These are phyloP conservation scores for Dermatophagoides farinae DNA, from an alignment of 1,140 invertebrate species.

Conservation along the genomic window DNA sequence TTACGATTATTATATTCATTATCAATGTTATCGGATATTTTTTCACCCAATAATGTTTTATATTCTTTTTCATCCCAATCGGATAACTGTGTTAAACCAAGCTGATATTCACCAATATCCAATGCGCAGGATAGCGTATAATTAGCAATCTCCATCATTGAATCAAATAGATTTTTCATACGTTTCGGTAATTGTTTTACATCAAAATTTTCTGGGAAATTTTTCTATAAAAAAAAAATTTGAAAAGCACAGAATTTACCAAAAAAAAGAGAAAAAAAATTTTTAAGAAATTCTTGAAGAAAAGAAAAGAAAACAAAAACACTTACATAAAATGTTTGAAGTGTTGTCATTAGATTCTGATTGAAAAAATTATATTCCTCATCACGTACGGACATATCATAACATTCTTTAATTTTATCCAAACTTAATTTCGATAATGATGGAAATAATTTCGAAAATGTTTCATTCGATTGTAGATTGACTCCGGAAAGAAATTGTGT, in stretches of 20 bases:
- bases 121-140: not conserved
- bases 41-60: not conserved
- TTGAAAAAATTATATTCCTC: not conserved
- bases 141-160: not conserved
- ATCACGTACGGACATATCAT: not conserved
- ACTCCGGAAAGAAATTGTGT: no score
- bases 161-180: not conserved
- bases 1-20: no score
- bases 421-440: not conserved
- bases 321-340: not conserved
- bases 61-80: not conserved
- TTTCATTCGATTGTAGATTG: no score
- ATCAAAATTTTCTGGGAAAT: constrained; percentile 7
- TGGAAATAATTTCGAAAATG: not conserved
- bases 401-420: not conserved
- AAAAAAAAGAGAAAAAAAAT: no score
- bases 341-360: not conserved
- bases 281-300: no score
- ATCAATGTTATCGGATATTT: not conserved
- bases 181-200: not conserved
- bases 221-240: not conserved
- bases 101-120: not conserved
- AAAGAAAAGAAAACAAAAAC: not conserved
- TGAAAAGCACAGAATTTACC: not conserved
- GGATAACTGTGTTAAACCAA: not conserved